These are phyloP conservation scores for Sarotherodon lohbergeri DNA, from an alignment of 2,113 vertebrate species.

Conservation along the genomic window DNA sequence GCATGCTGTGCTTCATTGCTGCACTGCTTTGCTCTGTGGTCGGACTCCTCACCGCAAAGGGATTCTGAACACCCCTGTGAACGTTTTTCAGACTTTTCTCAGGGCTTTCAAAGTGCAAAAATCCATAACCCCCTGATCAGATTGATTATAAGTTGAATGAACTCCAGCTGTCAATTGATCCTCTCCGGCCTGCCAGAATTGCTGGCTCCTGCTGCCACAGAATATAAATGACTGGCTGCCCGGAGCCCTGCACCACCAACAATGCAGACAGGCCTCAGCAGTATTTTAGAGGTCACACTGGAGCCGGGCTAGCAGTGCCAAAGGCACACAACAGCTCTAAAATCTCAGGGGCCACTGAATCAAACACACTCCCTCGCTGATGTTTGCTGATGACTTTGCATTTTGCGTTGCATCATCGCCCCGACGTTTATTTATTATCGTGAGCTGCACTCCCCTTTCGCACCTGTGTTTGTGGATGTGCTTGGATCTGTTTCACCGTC, in stretches of 20 bases:
- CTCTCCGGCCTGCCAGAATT: slow-evolving; percentile 5
- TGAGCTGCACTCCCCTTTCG: neutral
- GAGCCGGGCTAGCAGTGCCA: neutral
- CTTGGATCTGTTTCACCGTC: neutral
- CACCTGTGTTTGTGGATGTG: slow-evolving; percentile 15
- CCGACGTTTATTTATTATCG: neutral
- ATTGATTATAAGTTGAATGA: slow-evolving; percentile 54
- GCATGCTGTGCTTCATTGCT: slow-evolving; percentile 9
- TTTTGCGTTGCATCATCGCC: slow-evolving; percentile 43
- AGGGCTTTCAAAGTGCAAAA: neutral
- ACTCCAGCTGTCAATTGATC: slow-evolving; percentile 46
- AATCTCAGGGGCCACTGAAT: neutral
- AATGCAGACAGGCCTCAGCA: slow-evolving; percentile 24
- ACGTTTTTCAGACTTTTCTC: neutral
- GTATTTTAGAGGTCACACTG: slow-evolving; percentile 45
- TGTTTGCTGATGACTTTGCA: slow-evolving; percentile 19
- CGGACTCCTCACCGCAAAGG: neutral
- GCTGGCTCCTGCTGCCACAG: slow-evolving; percentile 20
- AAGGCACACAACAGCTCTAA: neutral
- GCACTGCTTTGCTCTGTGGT: neutral
- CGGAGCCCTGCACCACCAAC: neutral
- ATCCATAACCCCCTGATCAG: slow-evolving; percentile 24
- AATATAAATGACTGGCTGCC: slow-evolving; percentile 38
- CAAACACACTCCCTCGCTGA: neutral
- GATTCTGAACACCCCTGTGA: neutral